Conservation (phyloP, 2,113 vertebrate genomes). For the Antechinus flavipes region DNA sequence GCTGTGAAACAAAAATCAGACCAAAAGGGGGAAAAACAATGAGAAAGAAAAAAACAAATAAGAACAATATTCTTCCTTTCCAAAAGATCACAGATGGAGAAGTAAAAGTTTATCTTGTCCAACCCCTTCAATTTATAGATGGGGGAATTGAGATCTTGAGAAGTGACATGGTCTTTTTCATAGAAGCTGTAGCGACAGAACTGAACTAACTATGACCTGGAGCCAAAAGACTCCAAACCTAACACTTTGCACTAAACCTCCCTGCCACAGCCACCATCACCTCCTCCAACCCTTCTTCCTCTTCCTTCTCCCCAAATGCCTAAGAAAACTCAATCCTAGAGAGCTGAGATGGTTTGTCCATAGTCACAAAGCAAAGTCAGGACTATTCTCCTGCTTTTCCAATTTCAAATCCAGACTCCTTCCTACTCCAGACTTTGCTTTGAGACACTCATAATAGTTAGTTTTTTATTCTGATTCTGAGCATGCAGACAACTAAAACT, state of each 20-base stretch:
- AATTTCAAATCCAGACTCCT: not conserved
- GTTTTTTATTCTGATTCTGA: not conserved
- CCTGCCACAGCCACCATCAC: too few relatives aligned
- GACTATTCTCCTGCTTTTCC: not conserved
- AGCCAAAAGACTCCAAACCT: not conserved
- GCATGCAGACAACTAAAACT: not conserved
- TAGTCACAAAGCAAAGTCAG: not conserved
- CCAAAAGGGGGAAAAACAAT: too few relatives aligned
- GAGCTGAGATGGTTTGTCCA: not conserved
- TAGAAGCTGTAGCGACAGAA: not conserved
- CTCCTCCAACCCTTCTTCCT: too few relatives aligned
- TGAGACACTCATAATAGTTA: not conserved
- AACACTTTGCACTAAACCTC: not conserved
- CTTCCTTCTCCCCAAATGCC: too few relatives aligned
- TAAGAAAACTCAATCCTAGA: not conserved
- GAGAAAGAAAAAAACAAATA: too few relatives aligned
- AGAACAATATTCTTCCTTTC: too few relatives aligned
- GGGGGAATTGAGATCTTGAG: not conserved
- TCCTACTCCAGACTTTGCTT: not conserved
- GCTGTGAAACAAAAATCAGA: too few relatives aligned
- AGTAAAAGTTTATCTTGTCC: not conserved
- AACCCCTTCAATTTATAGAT: not conserved
- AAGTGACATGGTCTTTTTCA: not conserved
- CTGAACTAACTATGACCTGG: not conserved
- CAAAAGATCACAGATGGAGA: not conserved